Evolutionary conservation across 1,140 invertebrate genomes (phyloP).

Genomic region (Agrypnia vestita): DNA sequence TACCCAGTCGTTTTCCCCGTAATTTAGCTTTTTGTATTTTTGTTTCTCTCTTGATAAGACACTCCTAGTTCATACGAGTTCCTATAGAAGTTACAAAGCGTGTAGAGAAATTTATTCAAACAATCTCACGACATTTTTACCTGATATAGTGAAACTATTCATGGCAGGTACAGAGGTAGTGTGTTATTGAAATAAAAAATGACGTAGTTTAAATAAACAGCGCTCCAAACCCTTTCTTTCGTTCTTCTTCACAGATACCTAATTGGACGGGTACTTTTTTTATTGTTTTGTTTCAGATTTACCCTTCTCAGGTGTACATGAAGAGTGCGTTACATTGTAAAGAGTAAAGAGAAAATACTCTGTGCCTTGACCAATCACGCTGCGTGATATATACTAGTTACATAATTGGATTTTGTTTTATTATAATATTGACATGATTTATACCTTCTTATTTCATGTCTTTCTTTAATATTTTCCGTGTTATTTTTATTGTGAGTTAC

Average conservation of each 20-base stretch:
- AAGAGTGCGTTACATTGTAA: too few relatives aligned
- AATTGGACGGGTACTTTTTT: background rate
- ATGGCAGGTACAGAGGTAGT: slow-evolving; percentile 23
- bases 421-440: too few relatives aligned
- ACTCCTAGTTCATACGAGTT: slow-evolving; percentile 11
- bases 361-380: too few relatives aligned
- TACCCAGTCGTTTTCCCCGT: background rate
- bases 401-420: too few relatives aligned
- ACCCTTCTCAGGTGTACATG: too few relatives aligned
- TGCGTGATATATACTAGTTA: too few relatives aligned
- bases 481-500: too few relatives aligned
- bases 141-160: slow-evolving; percentile 10
- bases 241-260: background rate
- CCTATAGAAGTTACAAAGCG: slow-evolving; percentile 20
- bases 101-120: slow-evolving; percentile 32
- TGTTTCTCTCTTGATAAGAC: background rate
- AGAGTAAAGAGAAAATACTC: too few relatives aligned
- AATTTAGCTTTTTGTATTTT: background rate
- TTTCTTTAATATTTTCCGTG: too few relatives aligned
- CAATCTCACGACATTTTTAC: slow-evolving; percentile 32
- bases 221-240: background rate
- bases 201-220: slow-evolving; percentile 10
- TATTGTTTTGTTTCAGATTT: background rate
- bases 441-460: too few relatives aligned
- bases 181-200: slow-evolving; percentile 34